phyloP scores from a whole-genome alignment of 2,797 vertebrate genomes.

The Semaprochilodus insignis region DNA sequence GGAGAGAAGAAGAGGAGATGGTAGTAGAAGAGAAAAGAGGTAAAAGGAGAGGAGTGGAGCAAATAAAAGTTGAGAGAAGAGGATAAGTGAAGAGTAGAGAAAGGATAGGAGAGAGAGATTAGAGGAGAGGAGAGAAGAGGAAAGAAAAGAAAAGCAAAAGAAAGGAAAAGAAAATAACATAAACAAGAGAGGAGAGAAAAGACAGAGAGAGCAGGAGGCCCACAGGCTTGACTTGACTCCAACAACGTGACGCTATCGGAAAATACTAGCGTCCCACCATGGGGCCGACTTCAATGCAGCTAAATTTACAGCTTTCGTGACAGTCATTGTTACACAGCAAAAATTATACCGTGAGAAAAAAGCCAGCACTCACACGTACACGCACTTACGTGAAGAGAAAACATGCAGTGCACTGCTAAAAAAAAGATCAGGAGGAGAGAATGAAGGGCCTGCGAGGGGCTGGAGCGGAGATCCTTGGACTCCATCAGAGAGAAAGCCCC shows the following conservation, averaged over 20 bases:
- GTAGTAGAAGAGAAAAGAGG: background rate
- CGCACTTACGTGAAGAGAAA: background rate
- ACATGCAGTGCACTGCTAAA: constrained; percentile 53
- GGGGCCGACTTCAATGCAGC: constrained; percentile 38
- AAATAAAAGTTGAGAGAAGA: background rate
- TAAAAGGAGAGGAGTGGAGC: too few species aligned
- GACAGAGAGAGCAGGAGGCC: constrained; percentile 1
- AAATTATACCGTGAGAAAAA: constrained; percentile 60
- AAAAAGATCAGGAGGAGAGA: constrained; percentile 67
- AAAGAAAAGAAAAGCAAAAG: too few species aligned
- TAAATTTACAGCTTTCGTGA: constrained; percentile 60
- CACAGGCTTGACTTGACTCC: constrained; percentile 18
- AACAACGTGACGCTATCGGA: constrained; percentile 18
- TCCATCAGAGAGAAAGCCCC: constrained; percentile 70
- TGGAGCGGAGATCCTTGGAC: constrained; percentile 64
- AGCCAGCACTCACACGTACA: constrained; percentile 9
- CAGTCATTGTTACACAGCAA: constrained; percentile 60
- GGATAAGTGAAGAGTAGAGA: background rate
- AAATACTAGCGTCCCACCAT: constrained; percentile 35
- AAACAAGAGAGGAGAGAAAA: background rate
- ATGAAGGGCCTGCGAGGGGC: constrained; percentile 53
- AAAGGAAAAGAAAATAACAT: too few species aligned
- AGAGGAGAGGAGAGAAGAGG: background rate
- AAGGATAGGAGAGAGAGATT: background rate
- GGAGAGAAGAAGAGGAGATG: background rate